Conservation (phyloP, 2,113 vertebrate genomes). For the Anoplopoma fimbria region DNA sequence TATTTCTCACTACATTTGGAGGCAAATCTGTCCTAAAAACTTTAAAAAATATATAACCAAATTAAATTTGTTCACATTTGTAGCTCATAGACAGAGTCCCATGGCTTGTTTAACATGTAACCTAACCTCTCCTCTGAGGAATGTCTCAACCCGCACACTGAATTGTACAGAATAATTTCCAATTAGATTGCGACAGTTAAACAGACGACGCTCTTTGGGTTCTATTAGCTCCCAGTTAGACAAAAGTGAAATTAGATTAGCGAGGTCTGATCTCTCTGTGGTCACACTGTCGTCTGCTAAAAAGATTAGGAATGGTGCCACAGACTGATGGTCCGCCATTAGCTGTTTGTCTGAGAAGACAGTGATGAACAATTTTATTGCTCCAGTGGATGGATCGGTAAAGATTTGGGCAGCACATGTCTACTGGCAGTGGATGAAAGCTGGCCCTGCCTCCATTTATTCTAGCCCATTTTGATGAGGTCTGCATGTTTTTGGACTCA, state of each 20-base stretch:
- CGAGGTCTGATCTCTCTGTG: conserved; percentile 29
- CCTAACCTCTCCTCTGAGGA: not conserved
- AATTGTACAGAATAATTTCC: conserved; percentile 1
- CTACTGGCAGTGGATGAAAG: conserved; percentile 26
- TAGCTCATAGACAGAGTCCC: not conserved
- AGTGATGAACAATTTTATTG: conserved; percentile 55
- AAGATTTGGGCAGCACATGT: conserved; percentile 39
- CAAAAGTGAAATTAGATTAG: conserved; percentile 50
- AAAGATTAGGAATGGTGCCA: conserved; percentile 42
- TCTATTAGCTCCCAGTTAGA: conserved; percentile 32
- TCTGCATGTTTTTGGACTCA: conserved; percentile 17
- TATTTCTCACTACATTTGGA: not conserved
- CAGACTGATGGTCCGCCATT: conserved; percentile 27
- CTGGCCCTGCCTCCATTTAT: not conserved
- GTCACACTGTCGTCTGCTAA: conserved; percentile 38
- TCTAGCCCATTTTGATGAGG: conserved; percentile 28
- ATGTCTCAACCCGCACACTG: not conserved
- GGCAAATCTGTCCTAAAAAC: not conserved
- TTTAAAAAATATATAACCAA: not conserved
- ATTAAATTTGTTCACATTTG: not conserved
- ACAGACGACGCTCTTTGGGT: not conserved
- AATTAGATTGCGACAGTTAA: conserved; percentile 16
- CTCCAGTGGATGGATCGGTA: not conserved
- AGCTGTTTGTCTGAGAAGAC: not conserved
- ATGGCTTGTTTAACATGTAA: not conserved